These are phyloP conservation scores for Apis laboriosa DNA, from an alignment of 1,140 invertebrate genomes.

Conservation along the genomic window DNA sequence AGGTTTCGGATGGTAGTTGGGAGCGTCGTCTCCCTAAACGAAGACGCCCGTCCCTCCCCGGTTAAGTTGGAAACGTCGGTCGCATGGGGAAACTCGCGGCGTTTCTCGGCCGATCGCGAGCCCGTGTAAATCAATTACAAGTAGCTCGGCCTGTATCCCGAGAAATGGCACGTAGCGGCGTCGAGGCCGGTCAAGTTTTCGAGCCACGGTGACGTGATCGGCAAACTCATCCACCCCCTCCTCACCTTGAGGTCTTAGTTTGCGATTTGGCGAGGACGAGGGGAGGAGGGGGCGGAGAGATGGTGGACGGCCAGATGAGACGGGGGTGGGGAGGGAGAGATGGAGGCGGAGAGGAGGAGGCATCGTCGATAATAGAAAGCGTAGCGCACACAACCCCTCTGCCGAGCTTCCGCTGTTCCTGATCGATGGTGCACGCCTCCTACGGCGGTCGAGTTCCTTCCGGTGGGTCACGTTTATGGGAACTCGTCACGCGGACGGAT, in stretches of 20 bases:
- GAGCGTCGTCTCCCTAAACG: slow-evolving; percentile 39
- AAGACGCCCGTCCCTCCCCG: slow-evolving; percentile 35
- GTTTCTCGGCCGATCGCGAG: slow-evolving; percentile 52
- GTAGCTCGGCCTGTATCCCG: slow-evolving; percentile 54
- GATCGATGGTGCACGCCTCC: slow-evolving; percentile 38
- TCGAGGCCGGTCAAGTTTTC: slow-evolving; percentile 68
- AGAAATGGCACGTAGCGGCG: slow-evolving; percentile 76
- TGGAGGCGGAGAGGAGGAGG: not conserved
- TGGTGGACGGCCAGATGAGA: not conserved
- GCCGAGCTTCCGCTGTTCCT: slow-evolving; percentile 41
- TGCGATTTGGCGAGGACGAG: slow-evolving; percentile 20
- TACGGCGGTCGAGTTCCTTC: slow-evolving; percentile 47
- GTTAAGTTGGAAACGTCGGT: slow-evolving; percentile 16
- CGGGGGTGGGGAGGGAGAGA: not conserved
- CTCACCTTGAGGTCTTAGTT: slow-evolving; percentile 57
- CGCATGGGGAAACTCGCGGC: slow-evolving; percentile 36
- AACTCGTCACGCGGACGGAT: slow-evolving; percentile 54
- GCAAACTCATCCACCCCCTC: slow-evolving; percentile 70
- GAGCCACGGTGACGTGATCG: slow-evolving; percentile 74
- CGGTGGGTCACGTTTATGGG: slow-evolving; percentile 56
- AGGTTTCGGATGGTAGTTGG: not conserved
- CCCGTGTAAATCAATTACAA: slow-evolving; percentile 80
- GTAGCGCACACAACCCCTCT: slow-evolving; percentile 38
- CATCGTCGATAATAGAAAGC: slow-evolving; percentile 73
- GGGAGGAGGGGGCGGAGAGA: not conserved